A percentile compares a stretch with the other conserved stretches of the same genome.
Evolutionary conservation across 2,888 invertebrate species (phyloP).

Genomic region (Opisthograptis luteolata): DNA sequence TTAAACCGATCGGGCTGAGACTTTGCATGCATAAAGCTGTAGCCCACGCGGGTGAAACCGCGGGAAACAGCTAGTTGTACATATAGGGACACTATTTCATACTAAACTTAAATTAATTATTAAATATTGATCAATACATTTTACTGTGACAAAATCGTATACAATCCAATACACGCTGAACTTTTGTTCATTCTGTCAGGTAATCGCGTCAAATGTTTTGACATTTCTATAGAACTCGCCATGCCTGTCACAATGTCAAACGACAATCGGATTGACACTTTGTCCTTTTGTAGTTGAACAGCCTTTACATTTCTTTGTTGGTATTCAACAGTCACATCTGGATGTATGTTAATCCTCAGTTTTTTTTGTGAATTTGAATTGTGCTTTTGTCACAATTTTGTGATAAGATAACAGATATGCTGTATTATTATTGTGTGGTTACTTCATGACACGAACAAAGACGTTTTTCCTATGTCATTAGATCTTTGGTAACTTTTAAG

Average conservation of each 20-base stretch:
- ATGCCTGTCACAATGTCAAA: slow-evolving; percentile 40
- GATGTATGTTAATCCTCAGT: slow-evolving; percentile 25
- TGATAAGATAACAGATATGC: neutral
- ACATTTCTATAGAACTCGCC: slow-evolving; percentile 53
- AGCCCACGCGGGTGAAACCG: too few relatives aligned
- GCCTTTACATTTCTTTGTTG: slow-evolving; percentile 38
- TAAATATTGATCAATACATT: neutral
- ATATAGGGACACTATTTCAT: too few relatives aligned
- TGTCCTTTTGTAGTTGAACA: slow-evolving; percentile 36
- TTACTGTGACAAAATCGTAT: slow-evolving; percentile 2
- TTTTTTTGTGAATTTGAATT: slow-evolving; percentile 19
- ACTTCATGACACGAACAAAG: neutral
- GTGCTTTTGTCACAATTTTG: neutral
- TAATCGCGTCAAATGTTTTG: slow-evolving; percentile 56
- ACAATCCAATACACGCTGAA: neutral
- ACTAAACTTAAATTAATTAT: too few relatives aligned
- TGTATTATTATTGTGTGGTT: neutral
- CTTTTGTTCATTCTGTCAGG: slow-evolving; percentile 26
- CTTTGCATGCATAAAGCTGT: too few relatives aligned
- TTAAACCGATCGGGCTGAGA: too few relatives aligned
- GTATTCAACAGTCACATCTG: slow-evolving; percentile 20
- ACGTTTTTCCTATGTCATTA: too few relatives aligned
- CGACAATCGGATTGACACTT: slow-evolving; percentile 50
- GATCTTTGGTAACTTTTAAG: too few relatives aligned
- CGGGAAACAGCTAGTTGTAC: too few relatives aligned